Percentiles rank a stretch among this genome's conserved stretches.
phyloP scores from a whole-genome alignment of 1,140 invertebrate species.

The Olivierus martensii region DNA sequence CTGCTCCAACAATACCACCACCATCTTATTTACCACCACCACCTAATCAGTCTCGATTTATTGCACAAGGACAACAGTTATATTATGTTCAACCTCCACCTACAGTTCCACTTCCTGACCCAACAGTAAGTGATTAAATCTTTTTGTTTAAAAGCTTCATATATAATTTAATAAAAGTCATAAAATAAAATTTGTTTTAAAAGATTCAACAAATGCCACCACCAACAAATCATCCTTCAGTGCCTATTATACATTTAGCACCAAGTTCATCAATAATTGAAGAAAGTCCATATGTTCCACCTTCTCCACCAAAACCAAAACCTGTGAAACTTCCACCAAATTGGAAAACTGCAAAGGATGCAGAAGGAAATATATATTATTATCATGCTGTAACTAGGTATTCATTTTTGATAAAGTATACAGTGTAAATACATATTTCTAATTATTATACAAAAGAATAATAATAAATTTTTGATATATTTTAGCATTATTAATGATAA shows the following conservation, averaged over 20 bases:
- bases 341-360: conserved; percentile 71
- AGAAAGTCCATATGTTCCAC: conserved; percentile 26
- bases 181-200: no score
- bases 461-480: no score
- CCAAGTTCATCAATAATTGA: background rate
- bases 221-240: no score
- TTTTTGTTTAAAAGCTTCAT: no score
- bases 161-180: no score
- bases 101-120: background rate
- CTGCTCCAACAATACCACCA: conserved; percentile 1
- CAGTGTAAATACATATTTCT: background rate
- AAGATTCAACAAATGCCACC: no score
- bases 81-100: conserved; percentile 8
- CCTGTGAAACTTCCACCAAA: conserved; percentile 57
- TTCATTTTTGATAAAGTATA: background rate
- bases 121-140: background rate
- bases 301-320: conserved; percentile 30
- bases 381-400: conserved; percentile 66
- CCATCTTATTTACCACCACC: background rate
- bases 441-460: background rate
- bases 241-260: background rate
- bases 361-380: conserved; percentile 72
- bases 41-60: background rate
- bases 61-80: conserved; percentile 1
- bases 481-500: no score